phyloP scores from a whole-genome alignment of 2,797 vertebrate genomes.

The Lacerta agilis region DNA sequence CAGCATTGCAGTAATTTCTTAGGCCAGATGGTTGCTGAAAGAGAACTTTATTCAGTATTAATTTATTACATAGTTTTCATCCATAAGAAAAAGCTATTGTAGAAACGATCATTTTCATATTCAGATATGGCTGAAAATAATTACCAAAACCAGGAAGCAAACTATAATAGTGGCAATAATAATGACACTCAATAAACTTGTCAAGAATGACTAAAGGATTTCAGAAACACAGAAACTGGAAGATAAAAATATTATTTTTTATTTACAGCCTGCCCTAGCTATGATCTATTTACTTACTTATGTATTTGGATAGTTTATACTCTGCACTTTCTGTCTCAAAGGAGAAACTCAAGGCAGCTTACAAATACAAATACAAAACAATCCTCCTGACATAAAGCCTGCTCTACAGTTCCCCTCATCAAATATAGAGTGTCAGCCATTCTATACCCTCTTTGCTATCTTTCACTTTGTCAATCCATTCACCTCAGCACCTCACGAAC shows the following conservation, averaged over 20 bases:
- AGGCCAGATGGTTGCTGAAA: constrained; percentile 20
- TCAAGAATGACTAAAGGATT: background rate
- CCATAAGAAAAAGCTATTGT: constrained; percentile 16
- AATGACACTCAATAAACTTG: background rate
- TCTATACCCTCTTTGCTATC: background rate
- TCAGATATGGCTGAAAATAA: constrained; percentile 4
- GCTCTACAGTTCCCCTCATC: background rate
- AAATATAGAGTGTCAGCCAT: background rate
- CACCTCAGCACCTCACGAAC: background rate
- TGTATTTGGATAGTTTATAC: too few relatives aligned
- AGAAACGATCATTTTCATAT: constrained; percentile 9
- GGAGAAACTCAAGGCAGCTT: too few relatives aligned
- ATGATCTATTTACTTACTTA: too few relatives aligned
- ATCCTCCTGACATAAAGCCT: background rate
- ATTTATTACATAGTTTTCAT: constrained; percentile 20
- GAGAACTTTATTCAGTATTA: constrained; percentile 24
- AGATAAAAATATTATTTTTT: background rate
- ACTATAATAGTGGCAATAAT: background rate
- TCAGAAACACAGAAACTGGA: background rate
- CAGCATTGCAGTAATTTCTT: constrained; percentile 1
- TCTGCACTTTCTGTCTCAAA: too few relatives aligned
- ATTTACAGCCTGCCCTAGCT: too few relatives aligned
- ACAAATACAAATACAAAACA: background rate
- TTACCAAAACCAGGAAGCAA: background rate
- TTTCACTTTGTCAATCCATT: background rate